phyloP scores from a whole-genome alignment of 2,113 vertebrate genomes.

The Podarcis cretensis region DNA sequence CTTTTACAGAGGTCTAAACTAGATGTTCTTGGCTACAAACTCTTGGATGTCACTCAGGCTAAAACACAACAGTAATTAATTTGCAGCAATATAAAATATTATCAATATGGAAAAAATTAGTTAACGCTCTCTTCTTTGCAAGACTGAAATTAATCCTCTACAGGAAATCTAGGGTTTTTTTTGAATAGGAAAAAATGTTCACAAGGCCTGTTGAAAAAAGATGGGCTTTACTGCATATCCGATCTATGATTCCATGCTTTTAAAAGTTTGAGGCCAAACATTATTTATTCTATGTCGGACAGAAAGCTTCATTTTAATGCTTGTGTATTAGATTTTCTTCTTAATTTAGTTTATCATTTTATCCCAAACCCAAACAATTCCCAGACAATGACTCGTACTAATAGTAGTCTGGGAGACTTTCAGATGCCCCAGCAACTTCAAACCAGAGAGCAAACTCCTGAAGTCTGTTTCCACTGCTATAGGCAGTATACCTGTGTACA shows the following conservation, averaged over 20 bases:
- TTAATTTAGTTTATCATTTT: conserved; percentile 70
- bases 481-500: too few relatives aligned
- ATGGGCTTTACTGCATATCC: conserved; percentile 18
- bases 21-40: too few relatives aligned
- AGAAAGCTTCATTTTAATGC: conserved; percentile 49
- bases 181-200: background rate
- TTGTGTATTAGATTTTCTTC: conserved; percentile 68
- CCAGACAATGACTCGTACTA: conserved; percentile 75
- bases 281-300: conserved; percentile 28
- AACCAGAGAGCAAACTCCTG: conserved; percentile 71
- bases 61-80: background rate
- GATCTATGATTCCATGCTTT: background rate
- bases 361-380: conserved; percentile 72
- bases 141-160: background rate
- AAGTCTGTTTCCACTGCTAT: conserved; percentile 38
- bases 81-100: background rate
- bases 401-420: conserved; percentile 73
- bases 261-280: conserved; percentile 33
- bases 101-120: background rate
- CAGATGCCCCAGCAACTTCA: conserved; percentile 71
- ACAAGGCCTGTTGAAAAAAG: background rate
- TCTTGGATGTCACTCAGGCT: background rate
- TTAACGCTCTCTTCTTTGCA: background rate
- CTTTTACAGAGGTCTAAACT: too few relatives aligned
- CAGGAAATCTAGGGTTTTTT: background rate